phyloP scores from a whole-genome alignment of 2,113 vertebrate genomes.

The Polypterus senegalus region DNA sequence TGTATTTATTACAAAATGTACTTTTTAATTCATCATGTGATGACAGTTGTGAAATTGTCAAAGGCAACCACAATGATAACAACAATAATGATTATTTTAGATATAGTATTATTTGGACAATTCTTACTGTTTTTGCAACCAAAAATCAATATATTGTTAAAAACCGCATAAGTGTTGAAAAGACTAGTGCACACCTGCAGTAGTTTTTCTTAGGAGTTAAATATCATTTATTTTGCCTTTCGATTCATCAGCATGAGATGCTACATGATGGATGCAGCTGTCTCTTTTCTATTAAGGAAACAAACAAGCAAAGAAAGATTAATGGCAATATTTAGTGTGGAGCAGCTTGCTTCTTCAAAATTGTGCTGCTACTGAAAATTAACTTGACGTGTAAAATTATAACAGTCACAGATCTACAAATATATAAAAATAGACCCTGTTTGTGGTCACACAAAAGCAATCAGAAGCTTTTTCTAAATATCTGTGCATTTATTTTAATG shows the following conservation, averaged over 20 bases:
- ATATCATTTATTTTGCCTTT: conserved; percentile 16
- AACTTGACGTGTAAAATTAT: conserved; percentile 8
- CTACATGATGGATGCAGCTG: conserved; percentile 16
- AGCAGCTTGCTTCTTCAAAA: conserved; percentile 15
- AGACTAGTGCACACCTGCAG: conserved; percentile 5
- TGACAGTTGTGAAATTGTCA: no score
- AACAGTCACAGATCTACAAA: not conserved
- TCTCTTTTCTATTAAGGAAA: conserved; percentile 19
- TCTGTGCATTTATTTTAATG: no score
- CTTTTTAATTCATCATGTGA: no score
- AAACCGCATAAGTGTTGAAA: not conserved
- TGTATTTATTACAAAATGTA: no score
- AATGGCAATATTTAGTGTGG: conserved; percentile 15
- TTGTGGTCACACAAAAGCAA: no score
- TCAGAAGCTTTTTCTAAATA: no score
- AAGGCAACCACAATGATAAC: no score
- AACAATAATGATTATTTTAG: no score
- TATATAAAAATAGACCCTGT: no score
- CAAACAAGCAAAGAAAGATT: conserved; percentile 20
- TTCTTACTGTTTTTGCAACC: not conserved
- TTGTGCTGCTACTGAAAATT: conserved; percentile 12
- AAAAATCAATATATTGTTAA: not conserved
- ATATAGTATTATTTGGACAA: no score
- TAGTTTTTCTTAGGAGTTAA: conserved; percentile 12
- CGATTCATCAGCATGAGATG: conserved; percentile 10